These are phyloP conservation scores for Plestiodon gilberti DNA, from an alignment of 2,113 vertebrate genomes.

Conservation along the genomic window DNA sequence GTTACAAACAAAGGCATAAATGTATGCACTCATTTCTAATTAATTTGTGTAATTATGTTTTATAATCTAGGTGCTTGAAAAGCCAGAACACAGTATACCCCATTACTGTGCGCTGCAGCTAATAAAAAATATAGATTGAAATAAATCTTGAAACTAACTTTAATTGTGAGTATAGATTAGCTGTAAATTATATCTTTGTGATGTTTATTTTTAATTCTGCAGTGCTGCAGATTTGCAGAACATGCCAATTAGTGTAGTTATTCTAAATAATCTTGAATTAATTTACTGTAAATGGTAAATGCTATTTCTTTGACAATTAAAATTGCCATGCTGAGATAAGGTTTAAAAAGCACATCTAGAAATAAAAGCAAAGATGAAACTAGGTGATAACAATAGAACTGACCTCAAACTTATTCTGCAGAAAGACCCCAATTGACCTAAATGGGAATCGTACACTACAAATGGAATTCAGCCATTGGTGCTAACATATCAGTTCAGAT, in stretches of 20 bases:
- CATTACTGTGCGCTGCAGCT: constrained; percentile 79
- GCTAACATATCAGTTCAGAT: neutral
- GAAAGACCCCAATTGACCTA: constrained; percentile 9
- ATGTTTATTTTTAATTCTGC: constrained; percentile 86
- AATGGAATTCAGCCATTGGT: neutral
- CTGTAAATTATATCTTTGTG: constrained; percentile 81
- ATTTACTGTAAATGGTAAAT: constrained; percentile 75
- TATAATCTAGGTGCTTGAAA: constrained; percentile 81
- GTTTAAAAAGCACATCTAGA: constrained; percentile 2
- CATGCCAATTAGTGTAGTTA: constrained; percentile 80
- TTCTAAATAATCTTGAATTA: constrained; percentile 81
- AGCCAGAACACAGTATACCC: constrained; percentile 74
- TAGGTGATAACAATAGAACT: constrained; percentile 16
- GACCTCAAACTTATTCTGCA: constrained; percentile 29
- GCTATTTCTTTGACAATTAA: constrained; percentile 74
- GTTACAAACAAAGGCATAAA: constrained; percentile 77
- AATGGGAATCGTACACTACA: neutral
- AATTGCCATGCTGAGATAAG: constrained; percentile 59
- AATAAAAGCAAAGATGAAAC: constrained; percentile 27
- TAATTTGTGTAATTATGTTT: constrained; percentile 85
- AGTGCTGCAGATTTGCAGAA: constrained; percentile 78
- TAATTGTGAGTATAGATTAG: constrained; percentile 81
- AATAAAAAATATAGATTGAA: constrained; percentile 84
- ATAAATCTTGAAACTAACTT: constrained; percentile 79
- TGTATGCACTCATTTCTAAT: constrained; percentile 76